Percentiles rank a stretch among this genome's conserved stretches.
These are phyloP conservation scores for Chlorocebus sabaeus DNA, from an alignment of 2,113 vertebrate species.

Conservation along the genomic window DNA sequence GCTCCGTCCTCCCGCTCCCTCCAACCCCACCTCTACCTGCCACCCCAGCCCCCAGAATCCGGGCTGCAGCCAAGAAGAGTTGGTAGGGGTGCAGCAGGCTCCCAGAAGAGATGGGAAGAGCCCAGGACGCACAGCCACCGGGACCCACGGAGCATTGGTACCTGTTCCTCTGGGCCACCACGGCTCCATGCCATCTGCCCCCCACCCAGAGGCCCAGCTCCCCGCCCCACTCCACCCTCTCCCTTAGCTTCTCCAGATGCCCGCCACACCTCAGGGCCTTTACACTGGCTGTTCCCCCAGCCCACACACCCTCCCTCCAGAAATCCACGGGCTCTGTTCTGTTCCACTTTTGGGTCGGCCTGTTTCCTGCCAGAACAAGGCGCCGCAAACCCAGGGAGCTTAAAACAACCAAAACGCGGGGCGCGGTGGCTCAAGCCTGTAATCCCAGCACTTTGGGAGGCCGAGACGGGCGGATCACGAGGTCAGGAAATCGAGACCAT, in stretches of 20 bases:
- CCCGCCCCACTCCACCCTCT: accelerated
- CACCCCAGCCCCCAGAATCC: neutral
- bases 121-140: accelerated
- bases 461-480: no score
- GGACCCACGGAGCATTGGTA: neutral
- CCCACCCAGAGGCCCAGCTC: no score
- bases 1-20: no score
- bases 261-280: neutral
- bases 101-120: neutral
- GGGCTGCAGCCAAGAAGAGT: neutral
- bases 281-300: neutral
- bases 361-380: neutral
- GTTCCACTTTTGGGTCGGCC: neutral
- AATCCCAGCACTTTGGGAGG: no score
- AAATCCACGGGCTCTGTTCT: accelerated
- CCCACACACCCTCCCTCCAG: neutral
- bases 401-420: neutral
- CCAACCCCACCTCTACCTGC: neutral
- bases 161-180: neutral
- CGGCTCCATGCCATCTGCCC: neutral
- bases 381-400: neutral
- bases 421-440: no score
- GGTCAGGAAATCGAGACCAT: no score
- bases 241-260: no score
- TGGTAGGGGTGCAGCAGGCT: no score